phyloP scores from a whole-genome alignment of 2,797 vertebrate genomes.

The Mus caroli region DNA sequence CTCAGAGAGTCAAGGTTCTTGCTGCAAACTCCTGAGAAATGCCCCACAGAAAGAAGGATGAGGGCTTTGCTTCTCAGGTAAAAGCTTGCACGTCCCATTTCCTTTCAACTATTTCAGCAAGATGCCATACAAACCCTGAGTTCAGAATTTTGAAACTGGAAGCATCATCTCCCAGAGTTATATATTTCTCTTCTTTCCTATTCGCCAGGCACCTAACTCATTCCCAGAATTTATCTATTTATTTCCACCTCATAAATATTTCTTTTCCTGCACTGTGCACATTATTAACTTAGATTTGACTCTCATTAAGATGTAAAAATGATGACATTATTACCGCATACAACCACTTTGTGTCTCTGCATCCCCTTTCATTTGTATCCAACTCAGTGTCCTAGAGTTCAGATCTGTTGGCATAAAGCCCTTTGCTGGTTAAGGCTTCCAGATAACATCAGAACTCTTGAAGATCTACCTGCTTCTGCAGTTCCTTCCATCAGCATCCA shows the following conservation, averaged over 20 bases:
- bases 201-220: not conserved
- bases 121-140: constrained; percentile 8
- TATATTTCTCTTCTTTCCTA: not conserved
- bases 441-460: not conserved
- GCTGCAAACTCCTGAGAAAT: not conserved
- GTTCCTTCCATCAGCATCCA: not conserved
- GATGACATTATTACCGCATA: not conserved
- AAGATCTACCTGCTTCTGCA: not conserved
- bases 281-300: not conserved
- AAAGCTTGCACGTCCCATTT: not conserved
- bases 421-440: not conserved
- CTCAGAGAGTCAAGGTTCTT: not conserved
- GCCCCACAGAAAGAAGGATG: not conserved
- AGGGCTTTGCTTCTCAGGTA: constrained; percentile 6
- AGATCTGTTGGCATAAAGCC: not conserved
- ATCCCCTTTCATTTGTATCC: not conserved
- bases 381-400: not conserved
- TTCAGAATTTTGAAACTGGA: constrained; percentile 10
- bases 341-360: not conserved
- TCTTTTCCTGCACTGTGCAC: not conserved
- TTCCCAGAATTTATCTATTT: constrained; percentile 8
- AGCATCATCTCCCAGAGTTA: not conserved
- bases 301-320: not conserved
- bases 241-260: constrained; percentile 16
- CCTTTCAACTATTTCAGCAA: not conserved